A percentile compares a stretch with the other conserved stretches of the same genome.
Evolutionary conservation across 2,797 vertebrate species (phyloP).

Genomic region (Petrocephalus sullivani): DNA sequence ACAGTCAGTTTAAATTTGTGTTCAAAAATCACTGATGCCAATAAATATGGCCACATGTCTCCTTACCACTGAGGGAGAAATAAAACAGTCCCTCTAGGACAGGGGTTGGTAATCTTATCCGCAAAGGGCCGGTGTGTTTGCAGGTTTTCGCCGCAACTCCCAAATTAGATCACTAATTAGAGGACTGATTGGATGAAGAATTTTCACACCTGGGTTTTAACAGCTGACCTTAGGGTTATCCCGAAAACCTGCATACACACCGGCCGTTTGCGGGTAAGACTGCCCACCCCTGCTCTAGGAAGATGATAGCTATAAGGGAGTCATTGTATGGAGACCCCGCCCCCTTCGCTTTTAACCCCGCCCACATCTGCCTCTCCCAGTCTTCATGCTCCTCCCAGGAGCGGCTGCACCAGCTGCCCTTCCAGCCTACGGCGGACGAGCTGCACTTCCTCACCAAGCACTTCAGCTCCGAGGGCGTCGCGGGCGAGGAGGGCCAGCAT

Average conservation of each 20-base stretch:
- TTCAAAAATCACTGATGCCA: background rate
- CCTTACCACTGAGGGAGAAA: background rate
- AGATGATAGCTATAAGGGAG: background rate
- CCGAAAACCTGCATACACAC: too few species aligned
- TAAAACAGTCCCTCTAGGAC: background rate
- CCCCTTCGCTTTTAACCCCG: background rate
- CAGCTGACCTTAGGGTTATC: too few species aligned
- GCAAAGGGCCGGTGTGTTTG: background rate
- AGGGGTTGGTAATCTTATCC: background rate
- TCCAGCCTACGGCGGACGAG: slow-evolving; percentile 92
- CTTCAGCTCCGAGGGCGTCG: slow-evolving; percentile 95
- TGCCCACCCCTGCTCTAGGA: too few species aligned
- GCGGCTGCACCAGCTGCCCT: slow-evolving; percentile 96
- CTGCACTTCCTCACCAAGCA: slow-evolving; percentile 97
- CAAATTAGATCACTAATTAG: too few species aligned
- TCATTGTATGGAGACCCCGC: background rate
- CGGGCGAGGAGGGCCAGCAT: slow-evolving; percentile 82
- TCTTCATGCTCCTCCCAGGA: slow-evolving; percentile 99
- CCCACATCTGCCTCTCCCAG: slow-evolving; percentile 79
- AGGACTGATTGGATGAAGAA: too few species aligned
- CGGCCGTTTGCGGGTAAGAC: too few species aligned
- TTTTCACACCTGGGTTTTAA: too few species aligned
- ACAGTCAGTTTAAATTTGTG: background rate
- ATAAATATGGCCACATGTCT: background rate
- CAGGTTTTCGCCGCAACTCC: too few species aligned